Base-by-base conservation (phyloP, 2,888 invertebrate species). In the Catonia carolina region DNA sequence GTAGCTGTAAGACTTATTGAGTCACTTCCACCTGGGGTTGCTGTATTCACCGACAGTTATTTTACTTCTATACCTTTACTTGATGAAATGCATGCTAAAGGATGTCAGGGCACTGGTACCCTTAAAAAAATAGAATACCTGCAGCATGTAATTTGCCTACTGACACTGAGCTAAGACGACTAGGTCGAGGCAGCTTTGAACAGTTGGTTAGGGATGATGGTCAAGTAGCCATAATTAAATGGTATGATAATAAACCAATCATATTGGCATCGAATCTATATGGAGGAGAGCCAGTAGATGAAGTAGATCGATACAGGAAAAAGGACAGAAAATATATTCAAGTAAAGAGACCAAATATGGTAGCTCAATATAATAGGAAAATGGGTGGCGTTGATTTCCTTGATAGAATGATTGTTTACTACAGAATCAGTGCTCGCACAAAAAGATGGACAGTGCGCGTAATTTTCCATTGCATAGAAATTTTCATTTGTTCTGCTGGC, bases 351-450 rank as follows among this genome's bases (percentile, higher is more conserved):
- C 42, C 53, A 39, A 42, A 27, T 14, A 42, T 53, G 42, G 17
- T 42, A 12, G 3, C 27, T 31, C 27, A 42, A 20, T 55, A 55
- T 18, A 55, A 55, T 22, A 47, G 36, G 48, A 36, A 55, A 18
- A 55, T 55, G 55, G 48, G 48, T 12, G 53, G 53, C 20, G 47
- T 55, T 10, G 37, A 55, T 20, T 33, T 48, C 20, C 35, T 55
- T 36, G 53, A 55, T 48, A 23, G 36, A 12, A 48, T 48, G 47
- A 55, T 55, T 14, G 55, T 37, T 2, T 55, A 48, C 22, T 55
- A 55, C 48, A 55, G 55, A 20, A 55, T 55, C 4, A 8, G 48
- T 23, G 55, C 48, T 10, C 47, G 33, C 18, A 48, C 55, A 35
- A 55, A 55, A 23, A 55, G 39, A 39, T 48, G 36, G 55, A 37